Conservation (phyloP, 2,888 invertebrate genomes). For the Drosophila rubida region DNA sequence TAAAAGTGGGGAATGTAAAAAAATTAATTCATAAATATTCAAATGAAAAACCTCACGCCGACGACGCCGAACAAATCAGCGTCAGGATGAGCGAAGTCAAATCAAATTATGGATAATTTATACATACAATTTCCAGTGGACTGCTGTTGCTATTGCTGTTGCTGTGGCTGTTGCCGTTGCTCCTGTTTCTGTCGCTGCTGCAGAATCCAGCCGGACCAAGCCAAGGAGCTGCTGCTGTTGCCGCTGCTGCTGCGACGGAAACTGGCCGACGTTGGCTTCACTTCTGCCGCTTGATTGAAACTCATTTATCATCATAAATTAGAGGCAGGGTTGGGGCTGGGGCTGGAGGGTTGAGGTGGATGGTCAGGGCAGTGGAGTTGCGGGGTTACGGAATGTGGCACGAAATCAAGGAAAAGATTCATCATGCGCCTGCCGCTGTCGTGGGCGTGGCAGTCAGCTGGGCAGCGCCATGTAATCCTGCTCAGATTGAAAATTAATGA, state of each 20-base stretch:
- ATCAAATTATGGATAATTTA: slow-evolving; percentile 77
- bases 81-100: slow-evolving; percentile 53
- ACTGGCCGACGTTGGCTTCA: slow-evolving; percentile 65
- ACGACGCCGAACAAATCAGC: slow-evolving; percentile 40
- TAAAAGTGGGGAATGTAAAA: slow-evolving; percentile 8
- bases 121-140: slow-evolving; percentile 61
- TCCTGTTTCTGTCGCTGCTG: not conserved
- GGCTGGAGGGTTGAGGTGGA: not conserved
- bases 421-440: slow-evolving; percentile 61
- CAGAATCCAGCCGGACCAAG: slow-evolving; percentile 33
- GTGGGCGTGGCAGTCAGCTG: slow-evolving; percentile 51
- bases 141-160: slow-evolving; percentile 29
- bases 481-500: slow-evolving; percentile 84
- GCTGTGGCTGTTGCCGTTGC: slow-evolving; percentile 3
- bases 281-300: slow-evolving; percentile 81
- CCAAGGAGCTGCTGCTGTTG: slow-evolving; percentile 17
- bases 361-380: not conserved
- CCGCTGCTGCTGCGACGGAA: slow-evolving; percentile 40
- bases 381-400: slow-evolving; percentile 39
- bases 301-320: slow-evolving; percentile 81
- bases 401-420: slow-evolving; percentile 69
- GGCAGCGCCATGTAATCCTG: slow-evolving; percentile 73
- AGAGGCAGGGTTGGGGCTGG: slow-evolving; percentile 42
- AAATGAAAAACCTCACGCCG: slow-evolving; percentile 68
- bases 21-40: slow-evolving; percentile 73